Percentiles rank a stretch among this genome's conserved stretches.
Conservation (phyloP, 2,113 vertebrate species). For the Ivindomyrus marchei region DNA sequence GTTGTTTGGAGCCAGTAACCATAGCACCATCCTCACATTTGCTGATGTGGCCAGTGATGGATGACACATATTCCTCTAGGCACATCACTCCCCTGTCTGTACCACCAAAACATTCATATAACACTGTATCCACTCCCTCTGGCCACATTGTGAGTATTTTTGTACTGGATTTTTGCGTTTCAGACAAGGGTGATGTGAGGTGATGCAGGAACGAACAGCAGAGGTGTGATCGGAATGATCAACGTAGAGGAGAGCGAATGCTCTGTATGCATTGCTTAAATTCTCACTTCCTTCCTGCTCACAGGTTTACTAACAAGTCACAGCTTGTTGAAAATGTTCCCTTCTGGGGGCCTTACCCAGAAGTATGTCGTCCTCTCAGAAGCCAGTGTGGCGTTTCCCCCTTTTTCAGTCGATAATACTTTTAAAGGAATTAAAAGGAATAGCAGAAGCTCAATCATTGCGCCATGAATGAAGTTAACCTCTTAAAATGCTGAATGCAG, state of each 20-base stretch:
- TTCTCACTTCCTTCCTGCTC: background rate
- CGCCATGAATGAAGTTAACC: slow-evolving; percentile 11
- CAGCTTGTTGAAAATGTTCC: background rate
- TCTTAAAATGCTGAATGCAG: slow-evolving; percentile 25
- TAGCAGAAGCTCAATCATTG: slow-evolving; percentile 1
- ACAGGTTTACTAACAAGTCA: background rate
- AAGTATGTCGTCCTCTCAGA: background rate
- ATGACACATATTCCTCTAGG: background rate
- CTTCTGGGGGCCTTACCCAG: background rate
- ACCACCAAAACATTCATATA: background rate
- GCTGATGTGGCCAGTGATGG: background rate
- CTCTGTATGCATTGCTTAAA: background rate
- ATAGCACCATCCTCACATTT: background rate
- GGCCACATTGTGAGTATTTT: background rate
- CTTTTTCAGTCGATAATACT: background rate
- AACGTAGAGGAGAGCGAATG: background rate
- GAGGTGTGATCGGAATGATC: background rate
- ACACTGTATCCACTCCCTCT: background rate
- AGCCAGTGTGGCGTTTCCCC: background rate
- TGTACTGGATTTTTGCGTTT: background rate
- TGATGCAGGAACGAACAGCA: background rate
- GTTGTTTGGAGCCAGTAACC: background rate
- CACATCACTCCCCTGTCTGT: background rate
- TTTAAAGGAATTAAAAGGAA: slow-evolving; percentile 3
- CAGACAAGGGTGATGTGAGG: background rate